phyloP scores from a whole-genome alignment of 2,888 invertebrate genomes.

The Eristalinus aeneus region DNA sequence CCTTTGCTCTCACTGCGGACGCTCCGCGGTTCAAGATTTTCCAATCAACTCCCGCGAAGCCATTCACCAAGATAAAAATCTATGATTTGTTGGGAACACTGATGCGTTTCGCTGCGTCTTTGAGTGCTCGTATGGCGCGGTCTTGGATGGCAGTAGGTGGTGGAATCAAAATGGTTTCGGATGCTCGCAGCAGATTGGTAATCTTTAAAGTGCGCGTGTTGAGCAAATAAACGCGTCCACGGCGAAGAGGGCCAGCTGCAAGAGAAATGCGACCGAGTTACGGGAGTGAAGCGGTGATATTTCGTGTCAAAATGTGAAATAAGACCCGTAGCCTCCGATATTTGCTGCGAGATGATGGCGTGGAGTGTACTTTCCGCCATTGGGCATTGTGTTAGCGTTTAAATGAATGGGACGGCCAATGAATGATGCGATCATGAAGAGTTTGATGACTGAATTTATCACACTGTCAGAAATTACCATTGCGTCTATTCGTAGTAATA shows the following conservation, averaged over 20 bases:
- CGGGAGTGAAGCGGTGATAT: background rate
- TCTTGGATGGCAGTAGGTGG: constrained; percentile 37
- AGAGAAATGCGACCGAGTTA: background rate
- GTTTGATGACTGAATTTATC: background rate
- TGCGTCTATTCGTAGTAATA: no score
- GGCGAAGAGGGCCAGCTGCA: background rate
- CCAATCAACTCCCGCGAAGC: constrained; percentile 37
- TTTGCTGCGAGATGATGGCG: background rate
- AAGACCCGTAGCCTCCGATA: background rate
- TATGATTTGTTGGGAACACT: constrained; percentile 9
- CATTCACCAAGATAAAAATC: constrained; percentile 21
- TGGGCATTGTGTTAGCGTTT: background rate
- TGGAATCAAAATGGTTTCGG: constrained; percentile 37
- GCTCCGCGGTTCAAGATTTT: constrained; percentile 14
- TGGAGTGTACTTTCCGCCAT: background rate
- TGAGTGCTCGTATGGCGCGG: background rate
- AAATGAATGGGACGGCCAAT: background rate
- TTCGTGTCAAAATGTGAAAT: background rate
- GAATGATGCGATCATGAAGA: background rate
- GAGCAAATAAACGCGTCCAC: background rate
- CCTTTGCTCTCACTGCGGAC: constrained; percentile 36
- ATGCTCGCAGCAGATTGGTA: constrained; percentile 1
- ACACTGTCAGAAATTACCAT: no score
- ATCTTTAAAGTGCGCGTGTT: constrained; percentile 8
- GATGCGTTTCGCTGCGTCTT: constrained; percentile 11